These are phyloP conservation scores for Pseudotriccus pelzelni DNA, from an alignment of 2,797 vertebrate species.

Conservation along the genomic window DNA sequence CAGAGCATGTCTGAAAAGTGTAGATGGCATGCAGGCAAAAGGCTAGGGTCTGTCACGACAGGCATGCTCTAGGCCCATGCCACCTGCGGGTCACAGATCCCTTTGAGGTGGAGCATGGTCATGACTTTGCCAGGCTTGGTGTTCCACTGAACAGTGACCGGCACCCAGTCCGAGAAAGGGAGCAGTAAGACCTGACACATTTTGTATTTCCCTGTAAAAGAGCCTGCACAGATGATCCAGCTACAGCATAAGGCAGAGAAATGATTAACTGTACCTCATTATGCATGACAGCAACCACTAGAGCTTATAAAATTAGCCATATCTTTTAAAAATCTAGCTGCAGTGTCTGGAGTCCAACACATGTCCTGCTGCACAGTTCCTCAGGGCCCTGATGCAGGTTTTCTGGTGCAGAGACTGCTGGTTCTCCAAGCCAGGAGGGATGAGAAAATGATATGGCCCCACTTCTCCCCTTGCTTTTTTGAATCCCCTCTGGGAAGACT, in stretches of 20 bases:
- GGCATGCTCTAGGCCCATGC: background rate
- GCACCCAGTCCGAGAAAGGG: background rate
- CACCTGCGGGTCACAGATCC: background rate
- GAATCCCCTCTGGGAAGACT: background rate
- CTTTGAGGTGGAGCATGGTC: background rate
- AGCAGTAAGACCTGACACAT: background rate
- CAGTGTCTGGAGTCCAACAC: background rate
- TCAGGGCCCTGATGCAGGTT: background rate
- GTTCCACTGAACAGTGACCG: accelerated
- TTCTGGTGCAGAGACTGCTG: background rate
- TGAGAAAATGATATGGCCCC: background rate
- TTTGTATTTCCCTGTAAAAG: background rate
- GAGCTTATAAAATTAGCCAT: constrained; percentile 14
- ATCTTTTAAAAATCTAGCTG: constrained; percentile 29
- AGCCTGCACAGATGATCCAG: background rate
- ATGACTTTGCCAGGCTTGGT: background rate
- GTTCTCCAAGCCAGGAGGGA: background rate
- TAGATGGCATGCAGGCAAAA: background rate
- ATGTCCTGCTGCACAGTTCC: background rate
- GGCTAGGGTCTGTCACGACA: background rate
- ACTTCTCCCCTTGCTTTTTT: background rate
- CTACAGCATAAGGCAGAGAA: background rate
- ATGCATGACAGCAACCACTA: background rate
- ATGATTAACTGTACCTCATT: constrained; percentile 25
- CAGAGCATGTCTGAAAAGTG: background rate